Evolutionary conservation across 2,888 invertebrate genomes (phyloP).

Genomic region (Erannis defoliaria): DNA sequence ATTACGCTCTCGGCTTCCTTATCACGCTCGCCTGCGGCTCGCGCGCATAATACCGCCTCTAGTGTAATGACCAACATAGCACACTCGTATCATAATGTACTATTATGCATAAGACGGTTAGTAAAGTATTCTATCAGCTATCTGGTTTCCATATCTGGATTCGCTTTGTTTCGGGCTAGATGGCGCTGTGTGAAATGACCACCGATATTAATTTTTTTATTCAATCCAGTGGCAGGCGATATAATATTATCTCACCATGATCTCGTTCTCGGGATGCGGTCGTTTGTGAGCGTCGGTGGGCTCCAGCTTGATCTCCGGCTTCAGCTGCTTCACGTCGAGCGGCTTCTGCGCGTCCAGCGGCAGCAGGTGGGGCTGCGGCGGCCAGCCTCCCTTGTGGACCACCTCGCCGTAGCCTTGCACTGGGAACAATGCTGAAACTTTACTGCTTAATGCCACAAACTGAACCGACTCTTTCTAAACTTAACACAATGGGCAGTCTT

Average conservation of each 20-base stretch:
- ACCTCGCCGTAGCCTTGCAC: constrained; percentile 80
- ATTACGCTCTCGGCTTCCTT: too few relatives aligned
- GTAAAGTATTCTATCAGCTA: too few relatives aligned
- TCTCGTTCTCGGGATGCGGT: constrained; percentile 74
- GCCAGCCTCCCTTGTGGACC: constrained; percentile 79
- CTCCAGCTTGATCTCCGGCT: constrained; percentile 81
- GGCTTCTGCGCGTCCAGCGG: constrained; percentile 78
- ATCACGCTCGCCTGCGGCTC: too few relatives aligned
- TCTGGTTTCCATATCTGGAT: neutral
- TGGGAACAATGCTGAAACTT: constrained; percentile 47
- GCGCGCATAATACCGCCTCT: too few relatives aligned
- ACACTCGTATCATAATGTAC: too few relatives aligned
- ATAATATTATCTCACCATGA: constrained; percentile 64
- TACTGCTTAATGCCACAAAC: constrained; percentile 12
- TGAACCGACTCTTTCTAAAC: neutral
- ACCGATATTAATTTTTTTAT: too few relatives aligned
- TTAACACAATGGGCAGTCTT: neutral
- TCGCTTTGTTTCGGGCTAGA: too few relatives aligned
- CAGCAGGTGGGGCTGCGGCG: constrained; percentile 77
- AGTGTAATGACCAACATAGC: too few relatives aligned
- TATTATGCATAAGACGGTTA: too few relatives aligned
- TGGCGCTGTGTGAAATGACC: too few relatives aligned
- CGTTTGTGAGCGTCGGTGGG: constrained; percentile 77
- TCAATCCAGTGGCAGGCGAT: too few relatives aligned
- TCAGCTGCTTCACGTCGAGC: constrained; percentile 76